Evolutionary conservation across 2,888 invertebrate species (phyloP), one percentile per base, ranked within the genome.

Genomic region (Watsonalla cultraria): DNA sequence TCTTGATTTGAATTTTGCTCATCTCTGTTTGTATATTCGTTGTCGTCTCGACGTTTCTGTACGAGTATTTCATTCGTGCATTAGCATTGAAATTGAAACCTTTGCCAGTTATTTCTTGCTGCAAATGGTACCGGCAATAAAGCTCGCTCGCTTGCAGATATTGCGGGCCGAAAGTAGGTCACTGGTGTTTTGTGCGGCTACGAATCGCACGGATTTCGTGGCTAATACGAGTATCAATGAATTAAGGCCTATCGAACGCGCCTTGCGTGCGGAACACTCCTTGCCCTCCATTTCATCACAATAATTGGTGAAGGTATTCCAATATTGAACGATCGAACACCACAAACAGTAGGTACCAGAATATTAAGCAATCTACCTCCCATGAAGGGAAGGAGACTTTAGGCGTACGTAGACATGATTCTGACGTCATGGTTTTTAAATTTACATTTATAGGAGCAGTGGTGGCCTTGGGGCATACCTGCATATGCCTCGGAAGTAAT

Each of bases 131-230:
- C 24, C 47, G 11, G 72, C 71, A 66, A 72, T 65, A 70, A 73
- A 62, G 59, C 65, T 66, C 65, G 64, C 64, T 60, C 58, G 66
- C 61, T 60, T 62, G 66, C 64, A 66, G 68, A 57, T 65, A 66
- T 74, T 78, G 78, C 77, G 75, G 76, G 57, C 66, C 54, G 64
- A 78, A 88, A 76, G 66, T 87, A 78, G 88, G 87, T 86, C 88
- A 82, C 61, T 70, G 64, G 75, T 77, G 78, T 77, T 76, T 72
- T 71, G 74, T 72, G 65, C 59, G 68, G 60, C 62, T 64, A 70
- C 73, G 71, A 76, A 74, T 72, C 72, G 75, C 71, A 74, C 74
- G 67, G 71, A 74, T 78, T 80, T 77, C 69, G 70, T 75, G 61
- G 72, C 65, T 71, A 73, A 78, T 72, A 70, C 37, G 49, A 49